Evolutionary conservation across 2,888 invertebrate species (phyloP), one percentile per base, ranked within the genome.

Genomic region (Noctua janthina): DNA sequence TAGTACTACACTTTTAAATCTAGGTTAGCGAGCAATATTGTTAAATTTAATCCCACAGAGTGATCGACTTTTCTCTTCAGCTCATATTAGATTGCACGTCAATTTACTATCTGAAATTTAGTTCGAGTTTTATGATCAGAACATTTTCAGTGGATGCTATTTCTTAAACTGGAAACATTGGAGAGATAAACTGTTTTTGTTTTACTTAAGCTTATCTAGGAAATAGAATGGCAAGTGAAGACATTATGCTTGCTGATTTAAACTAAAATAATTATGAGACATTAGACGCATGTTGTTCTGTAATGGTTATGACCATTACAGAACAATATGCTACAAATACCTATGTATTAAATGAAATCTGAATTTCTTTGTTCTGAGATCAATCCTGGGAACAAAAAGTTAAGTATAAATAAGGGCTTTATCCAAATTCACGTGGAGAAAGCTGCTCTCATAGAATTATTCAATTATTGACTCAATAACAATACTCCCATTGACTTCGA

Each of bases 21-120:
- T 75, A 7, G 35, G 35, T 13, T 69, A 46, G 11, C 15, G 23
- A 59, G 46, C 29, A 70, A 59, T 73, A 84, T 59, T 82, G 49
- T 49, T 84, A 66, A 51, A 59, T 79, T 79, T 35, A 59, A 84
- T 51, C 17, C 10, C 10, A 35, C 23, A 59, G 4, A 72, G n/a
- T 56, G 51, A 15, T 72, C 35, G 39, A 51, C 35, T 75, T 49
- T 68, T 73, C 56, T 23, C 46, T 62, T 76, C 59, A 13, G 23
- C n/a, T 54, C 29, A 49, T 35, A 67, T 54, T 67, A n/a, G 15
- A 66, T 69, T 79, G 51, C 35, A 67, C 46, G 72, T 46, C 35
- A 54, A 46, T 51, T 59, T 59, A 62, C 56, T 64, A 72, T 66
- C 43, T 11, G n/a, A 62, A 80, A 67, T 71, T 11, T 23, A 54